Percentiles rank a stretch among this genome's conserved stretches.
These are phyloP conservation scores for Sminthurinus signatus DNA, from an alignment of 1,140 invertebrate genomes.

Conservation along the genomic window DNA sequence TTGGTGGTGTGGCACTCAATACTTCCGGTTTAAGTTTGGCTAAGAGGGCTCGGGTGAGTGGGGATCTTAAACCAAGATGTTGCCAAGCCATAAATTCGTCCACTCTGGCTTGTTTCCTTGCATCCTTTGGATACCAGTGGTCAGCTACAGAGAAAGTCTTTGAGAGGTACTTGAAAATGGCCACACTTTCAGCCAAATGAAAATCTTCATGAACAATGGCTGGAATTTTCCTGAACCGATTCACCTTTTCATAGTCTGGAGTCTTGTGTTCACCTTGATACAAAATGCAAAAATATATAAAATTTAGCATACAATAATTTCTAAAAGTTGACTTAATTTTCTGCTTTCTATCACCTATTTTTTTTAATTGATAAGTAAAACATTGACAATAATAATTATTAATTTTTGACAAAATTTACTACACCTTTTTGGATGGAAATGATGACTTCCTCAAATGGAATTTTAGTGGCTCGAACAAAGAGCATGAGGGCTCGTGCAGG, in stretches of 20 bases:
- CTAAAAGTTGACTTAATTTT: too few species aligned
- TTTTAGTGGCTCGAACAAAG: slow-evolving; percentile 18
- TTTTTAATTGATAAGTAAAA: too few species aligned
- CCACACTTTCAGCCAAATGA: slow-evolving; percentile 54
- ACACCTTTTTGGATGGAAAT: too few species aligned
- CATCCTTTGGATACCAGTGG: slow-evolving; percentile 66
- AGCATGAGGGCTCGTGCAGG: slow-evolving; percentile 30
- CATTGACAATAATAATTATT: too few species aligned
- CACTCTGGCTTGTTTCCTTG: slow-evolving; percentile 59
- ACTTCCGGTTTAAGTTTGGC: slow-evolving; percentile 46
- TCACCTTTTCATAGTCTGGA: neutral
- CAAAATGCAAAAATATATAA: too few species aligned
- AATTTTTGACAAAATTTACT: too few species aligned
- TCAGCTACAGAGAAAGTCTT: slow-evolving; percentile 52
- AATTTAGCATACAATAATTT: too few species aligned
- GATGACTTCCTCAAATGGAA: slow-evolving; percentile 4
- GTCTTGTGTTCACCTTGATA: neutral
- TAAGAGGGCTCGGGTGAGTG: slow-evolving; percentile 62
- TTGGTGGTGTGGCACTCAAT: slow-evolving; percentile 37
- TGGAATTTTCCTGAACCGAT: neutral
- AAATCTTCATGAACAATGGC: neutral
- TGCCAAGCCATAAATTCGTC: slow-evolving; percentile 86
- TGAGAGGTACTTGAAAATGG: slow-evolving; percentile 60
- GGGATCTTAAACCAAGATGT: slow-evolving; percentile 61
- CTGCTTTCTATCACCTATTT: too few species aligned